phyloP scores from a whole-genome alignment of 2,113 vertebrate species.

The Eonycteris spelaea region DNA sequence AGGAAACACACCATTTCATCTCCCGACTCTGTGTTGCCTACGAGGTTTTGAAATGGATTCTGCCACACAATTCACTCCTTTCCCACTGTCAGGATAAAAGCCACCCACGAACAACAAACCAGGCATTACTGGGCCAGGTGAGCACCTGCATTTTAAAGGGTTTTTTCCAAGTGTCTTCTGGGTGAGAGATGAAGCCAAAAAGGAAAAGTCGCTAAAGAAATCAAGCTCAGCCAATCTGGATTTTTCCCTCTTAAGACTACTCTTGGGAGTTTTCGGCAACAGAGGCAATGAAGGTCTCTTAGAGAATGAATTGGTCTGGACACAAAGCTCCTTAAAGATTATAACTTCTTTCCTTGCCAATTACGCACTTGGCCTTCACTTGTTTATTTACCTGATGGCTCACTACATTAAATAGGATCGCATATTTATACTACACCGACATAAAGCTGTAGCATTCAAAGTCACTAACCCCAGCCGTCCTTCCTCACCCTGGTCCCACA shows the following conservation, averaged over 20 bases:
- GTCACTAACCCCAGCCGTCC: conserved; percentile 44
- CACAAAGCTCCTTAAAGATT: conserved; percentile 60
- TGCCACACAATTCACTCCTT: background rate
- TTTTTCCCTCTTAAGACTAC: conserved; percentile 6
- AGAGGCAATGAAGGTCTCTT: conserved; percentile 55
- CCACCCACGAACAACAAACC: background rate
- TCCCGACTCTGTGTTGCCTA: background rate
- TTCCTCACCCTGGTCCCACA: background rate
- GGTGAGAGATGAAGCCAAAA: background rate
- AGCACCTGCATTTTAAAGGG: conserved; percentile 12
- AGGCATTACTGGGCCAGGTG: background rate
- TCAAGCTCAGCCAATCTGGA: background rate
- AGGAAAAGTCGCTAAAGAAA: background rate
- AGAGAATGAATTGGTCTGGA: conserved; percentile 53
- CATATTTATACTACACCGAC: conserved; percentile 71
- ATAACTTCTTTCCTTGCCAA: conserved; percentile 72
- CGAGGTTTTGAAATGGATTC: conserved; percentile 28
- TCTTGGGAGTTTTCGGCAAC: background rate
- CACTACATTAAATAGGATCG: conserved; percentile 65
- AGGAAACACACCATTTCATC: background rate
- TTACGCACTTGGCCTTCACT: conserved; percentile 71
- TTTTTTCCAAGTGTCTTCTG: conserved; percentile 42
- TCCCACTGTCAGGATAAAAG: conserved; percentile 14
- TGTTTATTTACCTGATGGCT: conserved; percentile 76
- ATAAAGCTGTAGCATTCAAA: conserved; percentile 54